Base-by-base conservation (phyloP, 2,113 vertebrate genomes). In the Lipophrys pholis region DNA sequence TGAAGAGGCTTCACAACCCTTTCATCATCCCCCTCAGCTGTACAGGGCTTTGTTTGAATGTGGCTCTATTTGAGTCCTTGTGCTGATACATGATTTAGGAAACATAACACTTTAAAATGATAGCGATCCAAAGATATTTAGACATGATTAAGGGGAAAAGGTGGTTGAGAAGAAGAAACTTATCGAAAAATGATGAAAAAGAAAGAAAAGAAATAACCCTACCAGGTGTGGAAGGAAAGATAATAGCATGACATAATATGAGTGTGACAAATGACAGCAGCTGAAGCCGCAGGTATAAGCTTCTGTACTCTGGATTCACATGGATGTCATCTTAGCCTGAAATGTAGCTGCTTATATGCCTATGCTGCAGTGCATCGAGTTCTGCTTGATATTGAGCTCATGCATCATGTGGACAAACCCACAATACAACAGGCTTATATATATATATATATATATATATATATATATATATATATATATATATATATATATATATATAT, bases 231-330 rank as follows among this genome's bases (percentile, higher is more conserved):
- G 41, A 49, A 15, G 46, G 30, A 48, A 39, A 15, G 40, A 55
- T 56, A 61, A 61, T 59, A 42, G 49, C 0, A 10, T 70, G 51
- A 70, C 50, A 63, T 12, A 52, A 41, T 48, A 51, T 54, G 1
- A 1, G 16, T 11, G 12, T 58, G 36, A 82, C 62, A 74, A 64
- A 68, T 59, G 73, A 71, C 69, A 80, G 60, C 55, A 70, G 70
- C 50, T 60, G 40, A 55, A 59, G 63, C 41, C 8, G 0, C 40
- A 55, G 51, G 52, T 63, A 66, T 79, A 50, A 66, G 64, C 52
- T 49, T 8, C 11, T 59, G 40, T 53, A 64, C 49, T 8, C 40
- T 3, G 51, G 45, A 66, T 50, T 61, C 50, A 11, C 16, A 5
- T 12, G 62, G 17, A 51, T 59, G 40, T 61, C 63, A 66, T 51